Conservation (phyloP, 1,140 invertebrate genomes). For the Ruditapes philippinarum region DNA sequence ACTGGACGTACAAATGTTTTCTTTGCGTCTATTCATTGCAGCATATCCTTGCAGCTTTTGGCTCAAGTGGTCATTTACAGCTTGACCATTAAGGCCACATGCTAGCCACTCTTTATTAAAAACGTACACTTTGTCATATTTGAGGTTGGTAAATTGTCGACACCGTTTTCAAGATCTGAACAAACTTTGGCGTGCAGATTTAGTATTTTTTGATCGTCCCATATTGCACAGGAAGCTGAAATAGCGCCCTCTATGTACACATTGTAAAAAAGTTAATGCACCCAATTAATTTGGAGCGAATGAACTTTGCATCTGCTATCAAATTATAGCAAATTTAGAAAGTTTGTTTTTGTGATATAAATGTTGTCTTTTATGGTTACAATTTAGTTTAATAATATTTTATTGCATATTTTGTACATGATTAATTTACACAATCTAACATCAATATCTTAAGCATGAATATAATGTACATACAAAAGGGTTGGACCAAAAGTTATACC, state of each 20-base stretch:
- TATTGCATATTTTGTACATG: too few species aligned
- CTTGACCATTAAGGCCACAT: conserved; percentile 39
- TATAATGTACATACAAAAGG: too few species aligned
- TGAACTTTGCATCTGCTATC: background rate
- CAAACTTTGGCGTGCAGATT: background rate
- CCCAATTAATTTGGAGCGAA: background rate
- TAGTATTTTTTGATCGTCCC: conserved; percentile 10
- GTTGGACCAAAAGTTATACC: too few species aligned
- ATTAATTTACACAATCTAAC: too few species aligned
- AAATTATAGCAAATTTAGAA: background rate
- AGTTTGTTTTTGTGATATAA: conserved; percentile 16
- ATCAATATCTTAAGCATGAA: too few species aligned
- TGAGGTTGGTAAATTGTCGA: background rate
- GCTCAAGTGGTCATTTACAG: conserved; percentile 42
- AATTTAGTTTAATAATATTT: too few species aligned
- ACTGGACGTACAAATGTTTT: background rate
- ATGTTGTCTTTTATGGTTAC: too few species aligned
- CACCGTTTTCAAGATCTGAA: conserved; percentile 7
- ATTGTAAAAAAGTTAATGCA: conserved; percentile 8
- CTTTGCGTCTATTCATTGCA: background rate
- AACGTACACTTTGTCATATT: background rate
- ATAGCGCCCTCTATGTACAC: background rate
- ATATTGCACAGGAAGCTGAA: background rate
- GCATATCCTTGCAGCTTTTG: conserved; percentile 4
- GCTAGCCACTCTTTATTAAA: conserved; percentile 5